phyloP scores from a whole-genome alignment of 2,797 vertebrate genomes.

The Sebastes iracundus region DNA sequence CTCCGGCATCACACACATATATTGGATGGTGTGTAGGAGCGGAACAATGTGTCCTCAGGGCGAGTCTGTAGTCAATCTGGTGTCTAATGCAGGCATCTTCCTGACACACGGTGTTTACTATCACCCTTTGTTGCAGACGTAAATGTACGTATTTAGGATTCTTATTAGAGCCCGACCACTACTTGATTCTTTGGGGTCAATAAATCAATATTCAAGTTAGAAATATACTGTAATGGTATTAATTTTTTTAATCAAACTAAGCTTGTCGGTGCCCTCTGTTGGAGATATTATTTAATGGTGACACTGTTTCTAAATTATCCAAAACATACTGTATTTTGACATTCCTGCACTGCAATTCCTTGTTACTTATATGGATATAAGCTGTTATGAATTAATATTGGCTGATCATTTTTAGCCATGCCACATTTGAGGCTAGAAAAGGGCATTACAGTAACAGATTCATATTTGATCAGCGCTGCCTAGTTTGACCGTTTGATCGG shows the following conservation, averaged over 20 bases:
- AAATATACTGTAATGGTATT: neutral
- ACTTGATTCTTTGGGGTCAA: neutral
- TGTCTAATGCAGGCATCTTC: neutral
- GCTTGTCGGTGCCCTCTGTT: conserved; percentile 12
- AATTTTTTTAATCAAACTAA: neutral
- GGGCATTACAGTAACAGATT: too few relatives aligned
- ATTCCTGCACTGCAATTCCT: neutral
- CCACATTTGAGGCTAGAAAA: too few relatives aligned
- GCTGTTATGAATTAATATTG: neutral
- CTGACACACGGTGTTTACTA: neutral
- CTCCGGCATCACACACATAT: conserved; percentile 14
- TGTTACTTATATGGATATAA: neutral
- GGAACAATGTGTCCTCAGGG: conserved; percentile 50
- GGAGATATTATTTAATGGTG: neutral
- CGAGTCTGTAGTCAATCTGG: neutral
- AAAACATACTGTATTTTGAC: neutral
- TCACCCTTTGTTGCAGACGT: neutral
- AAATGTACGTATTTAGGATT: neutral
- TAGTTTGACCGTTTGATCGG: too few relatives aligned
- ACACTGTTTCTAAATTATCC: neutral
- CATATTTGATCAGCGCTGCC: too few relatives aligned
- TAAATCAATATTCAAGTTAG: neutral
- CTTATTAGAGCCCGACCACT: neutral
- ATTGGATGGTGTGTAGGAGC: conserved; percentile 35
- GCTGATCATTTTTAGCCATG: neutral